Base-by-base conservation (phyloP, 2,797 vertebrate genomes). In the Gymnothorax reevesii region DNA sequence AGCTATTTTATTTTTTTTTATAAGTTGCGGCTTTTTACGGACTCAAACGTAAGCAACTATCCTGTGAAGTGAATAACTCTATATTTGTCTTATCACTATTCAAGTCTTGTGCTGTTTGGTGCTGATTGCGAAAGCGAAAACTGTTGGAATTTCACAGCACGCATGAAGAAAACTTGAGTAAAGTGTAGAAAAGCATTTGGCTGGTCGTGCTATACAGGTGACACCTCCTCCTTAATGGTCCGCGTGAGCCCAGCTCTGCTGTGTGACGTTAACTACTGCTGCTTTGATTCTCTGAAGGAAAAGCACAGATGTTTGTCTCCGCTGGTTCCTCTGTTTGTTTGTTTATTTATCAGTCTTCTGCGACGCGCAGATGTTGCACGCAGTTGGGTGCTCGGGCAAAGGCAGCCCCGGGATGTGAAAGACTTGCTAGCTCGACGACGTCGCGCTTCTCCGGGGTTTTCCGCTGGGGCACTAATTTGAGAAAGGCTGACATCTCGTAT, bases 341-440 rank as follows among this genome's bases (percentile, higher is more conserved):
- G 33, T 42, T 71, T 71, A 25, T 69, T 66, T 42, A 9, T 64
- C n/a, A 12, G 2, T 69, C 33, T 7, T 10, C 27, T 73, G 7
- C 27, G 25, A 17, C 20, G 33, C 33, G 54, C 84, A 73, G 66
- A 66, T 85, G 66, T 85, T 73, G 73, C 66, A 27, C 71, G 83
- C 15, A 7, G 4, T 17, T 2, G 42, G 20, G 9, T 2, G 15
- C 8, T 3, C 12, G 25, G 49, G 66, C 25, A n/a, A 69, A n/a
- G 83, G 57, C 60, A 20, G 25, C 57, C 25, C 33, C 49, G 15
- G 2, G 57, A 54, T 82, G 57, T 57, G 25, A 62, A 27, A 71
- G 25, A 13, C 66, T 42, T 22, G 57, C 13, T 64, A 20, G 62
- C 10, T 33, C 77, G 1, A 27, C 7, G 69, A 33, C 9, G 25